A percentile compares a stretch with the other conserved stretches of the same genome.
Conservation (phyloP, 2,888 invertebrate species). For the Lacanobia oleracea region DNA sequence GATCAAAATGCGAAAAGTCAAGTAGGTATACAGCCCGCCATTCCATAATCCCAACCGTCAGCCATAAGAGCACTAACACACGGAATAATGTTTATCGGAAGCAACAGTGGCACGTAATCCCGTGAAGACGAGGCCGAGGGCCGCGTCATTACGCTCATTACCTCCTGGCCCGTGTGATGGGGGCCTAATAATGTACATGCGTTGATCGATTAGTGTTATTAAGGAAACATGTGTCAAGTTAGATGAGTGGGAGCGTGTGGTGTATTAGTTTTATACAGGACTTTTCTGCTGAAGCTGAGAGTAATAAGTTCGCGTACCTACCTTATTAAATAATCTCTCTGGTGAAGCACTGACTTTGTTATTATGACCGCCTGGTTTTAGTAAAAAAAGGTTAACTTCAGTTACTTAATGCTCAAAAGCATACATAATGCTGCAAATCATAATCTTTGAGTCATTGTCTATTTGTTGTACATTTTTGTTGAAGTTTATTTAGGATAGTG, state of each 20-base stretch:
- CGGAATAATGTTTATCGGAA: conserved; percentile 80
- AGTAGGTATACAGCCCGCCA: conserved; percentile 7
- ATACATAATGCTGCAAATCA: too few relatives aligned
- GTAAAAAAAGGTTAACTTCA: too few relatives aligned
- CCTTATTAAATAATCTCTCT: too few relatives aligned
- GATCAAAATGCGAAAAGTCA: conserved; percentile 20
- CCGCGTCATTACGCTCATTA: conserved; percentile 76
- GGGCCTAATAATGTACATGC: conserved; percentile 72
- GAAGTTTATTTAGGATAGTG: too few relatives aligned
- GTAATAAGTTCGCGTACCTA: too few relatives aligned
- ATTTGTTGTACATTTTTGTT: too few relatives aligned
- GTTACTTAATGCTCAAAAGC: too few relatives aligned
- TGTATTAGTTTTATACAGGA: background rate
- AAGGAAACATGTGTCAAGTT: conserved; percentile 51
- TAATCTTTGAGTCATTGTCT: too few relatives aligned
- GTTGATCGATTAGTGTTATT: conserved; percentile 64
- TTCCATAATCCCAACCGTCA: conserved; percentile 50
- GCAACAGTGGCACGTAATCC: conserved; percentile 79
- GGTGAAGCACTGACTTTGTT: too few relatives aligned
- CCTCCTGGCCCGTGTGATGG: conserved; percentile 70
- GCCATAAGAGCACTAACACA: conserved; percentile 70
- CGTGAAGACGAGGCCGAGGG: conserved; percentile 68
- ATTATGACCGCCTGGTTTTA: too few relatives aligned
- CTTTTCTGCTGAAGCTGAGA: background rate
- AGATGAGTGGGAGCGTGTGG: conserved; percentile 23